phyloP scores from a whole-genome alignment of 2,888 invertebrate genomes.

The Acleris literana region DNA sequence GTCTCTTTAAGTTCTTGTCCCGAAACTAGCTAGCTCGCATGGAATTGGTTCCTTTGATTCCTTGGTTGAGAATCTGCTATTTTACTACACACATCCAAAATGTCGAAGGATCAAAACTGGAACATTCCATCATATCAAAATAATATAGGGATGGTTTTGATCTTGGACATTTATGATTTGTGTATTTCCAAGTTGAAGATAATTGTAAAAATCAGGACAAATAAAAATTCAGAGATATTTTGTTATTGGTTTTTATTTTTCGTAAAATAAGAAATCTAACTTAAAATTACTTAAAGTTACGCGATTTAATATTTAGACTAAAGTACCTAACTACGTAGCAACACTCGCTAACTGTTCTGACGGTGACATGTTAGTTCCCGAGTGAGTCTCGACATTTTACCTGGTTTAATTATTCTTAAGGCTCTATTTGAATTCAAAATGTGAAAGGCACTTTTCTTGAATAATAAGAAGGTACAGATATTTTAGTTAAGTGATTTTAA shows the following conservation, averaged over 20 bases:
- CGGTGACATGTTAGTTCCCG: not conserved
- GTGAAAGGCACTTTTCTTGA: conserved; percentile 79
- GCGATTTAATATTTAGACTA: conserved; percentile 66
- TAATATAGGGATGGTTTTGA: too few species aligned
- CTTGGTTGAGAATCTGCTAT: too few species aligned
- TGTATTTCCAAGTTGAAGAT: too few species aligned
- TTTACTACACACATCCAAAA: too few species aligned
- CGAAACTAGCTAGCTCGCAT: too few species aligned
- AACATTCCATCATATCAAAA: too few species aligned
- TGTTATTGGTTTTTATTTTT: conserved; percentile 48
- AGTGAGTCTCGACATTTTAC: conserved; percentile 11
- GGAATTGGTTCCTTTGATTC: too few species aligned
- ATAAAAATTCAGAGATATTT: conserved; percentile 9
- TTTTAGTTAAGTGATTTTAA: conserved; percentile 30
- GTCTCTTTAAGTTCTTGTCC: too few species aligned
- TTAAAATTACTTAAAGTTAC: conserved; percentile 68
- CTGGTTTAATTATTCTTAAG: conserved; percentile 24
- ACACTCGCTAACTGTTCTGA: conserved; percentile 55
- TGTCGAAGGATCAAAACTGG: too few species aligned
- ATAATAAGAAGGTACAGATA: conserved; percentile 47
- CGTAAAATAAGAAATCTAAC: conserved; percentile 62
- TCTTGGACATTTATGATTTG: too few species aligned
- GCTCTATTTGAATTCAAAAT: conserved; percentile 50
- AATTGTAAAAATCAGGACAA: not conserved
- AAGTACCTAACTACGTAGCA: conserved; percentile 51